Evolutionary conservation across 2,113 vertebrate species (phyloP).

Genomic region (Xiphorhynchus elegans): DNA sequence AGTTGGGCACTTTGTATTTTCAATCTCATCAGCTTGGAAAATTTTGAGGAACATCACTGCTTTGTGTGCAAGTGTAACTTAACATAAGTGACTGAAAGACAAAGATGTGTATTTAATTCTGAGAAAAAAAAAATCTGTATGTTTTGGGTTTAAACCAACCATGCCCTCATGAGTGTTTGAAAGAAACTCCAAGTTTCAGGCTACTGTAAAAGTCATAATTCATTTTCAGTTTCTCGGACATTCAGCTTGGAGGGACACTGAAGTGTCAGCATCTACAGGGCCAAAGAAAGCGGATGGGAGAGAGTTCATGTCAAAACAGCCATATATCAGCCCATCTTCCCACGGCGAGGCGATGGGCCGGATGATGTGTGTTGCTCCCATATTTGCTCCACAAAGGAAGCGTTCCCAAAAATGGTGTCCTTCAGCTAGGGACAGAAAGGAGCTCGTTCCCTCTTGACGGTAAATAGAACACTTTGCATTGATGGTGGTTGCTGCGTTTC

Average conservation of each 20-base stretch:
- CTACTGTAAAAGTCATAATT: not conserved
- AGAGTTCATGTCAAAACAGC: not conserved
- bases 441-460: not conserved
- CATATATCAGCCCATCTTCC: not conserved
- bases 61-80: not conserved
- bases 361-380: fast-evolving
- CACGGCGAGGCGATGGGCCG: fast-evolving
- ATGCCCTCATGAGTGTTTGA: not conserved
- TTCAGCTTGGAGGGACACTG: not conserved
- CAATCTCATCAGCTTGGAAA: not conserved
- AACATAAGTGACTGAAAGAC: not conserved
- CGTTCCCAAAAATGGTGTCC: not conserved
- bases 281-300: not conserved
- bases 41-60: not conserved
- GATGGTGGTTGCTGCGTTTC: not conserved
- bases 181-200: not conserved
- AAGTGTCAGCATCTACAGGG: not conserved
- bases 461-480: not conserved
- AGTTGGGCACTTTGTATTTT: not conserved
- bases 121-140: not conserved
- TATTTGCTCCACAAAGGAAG: not conserved
- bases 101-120: not conserved
- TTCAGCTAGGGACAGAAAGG: not conserved
- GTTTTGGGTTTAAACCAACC: not conserved
- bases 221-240: not conserved